These are phyloP conservation scores for Eupithecia tripunctaria DNA, from an alignment of 2,888 invertebrate genomes.

Conservation along the genomic window DNA sequence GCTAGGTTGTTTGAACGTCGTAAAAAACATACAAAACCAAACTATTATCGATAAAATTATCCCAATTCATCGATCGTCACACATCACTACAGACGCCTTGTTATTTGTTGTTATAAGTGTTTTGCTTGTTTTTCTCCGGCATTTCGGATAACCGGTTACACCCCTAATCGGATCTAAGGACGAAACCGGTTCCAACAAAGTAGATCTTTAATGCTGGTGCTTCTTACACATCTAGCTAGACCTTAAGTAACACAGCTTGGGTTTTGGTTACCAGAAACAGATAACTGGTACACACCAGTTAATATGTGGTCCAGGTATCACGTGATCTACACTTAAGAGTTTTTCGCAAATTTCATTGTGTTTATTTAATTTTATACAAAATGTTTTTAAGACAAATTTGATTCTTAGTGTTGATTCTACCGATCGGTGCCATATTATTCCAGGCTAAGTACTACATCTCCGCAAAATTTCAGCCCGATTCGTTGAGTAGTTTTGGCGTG, in stretches of 20 bases:
- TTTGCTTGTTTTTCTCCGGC: conserved; percentile 71
- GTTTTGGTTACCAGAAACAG: not conserved
- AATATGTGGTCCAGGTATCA: no score
- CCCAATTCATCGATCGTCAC: conserved; percentile 54
- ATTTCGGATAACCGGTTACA: conserved; percentile 77
- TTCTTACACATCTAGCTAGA: not conserved
- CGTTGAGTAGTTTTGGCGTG: no score
- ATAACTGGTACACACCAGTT: no score
- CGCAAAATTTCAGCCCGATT: no score
- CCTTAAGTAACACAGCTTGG: not conserved
- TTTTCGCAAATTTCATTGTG: no score
- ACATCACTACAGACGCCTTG: conserved; percentile 70
- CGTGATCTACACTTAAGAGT: not conserved
- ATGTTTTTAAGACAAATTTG: no score
- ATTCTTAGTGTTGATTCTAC: no score
- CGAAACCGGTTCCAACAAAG: not conserved
- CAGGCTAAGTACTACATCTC: no score
- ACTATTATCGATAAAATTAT: not conserved
- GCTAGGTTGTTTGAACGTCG: not conserved
- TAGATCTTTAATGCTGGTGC: not conserved
- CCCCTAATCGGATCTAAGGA: conserved; percentile 80
- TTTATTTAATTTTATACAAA: no score
- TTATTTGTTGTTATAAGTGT: conserved; percentile 85
- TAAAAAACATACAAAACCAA: not conserved
- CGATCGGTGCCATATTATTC: no score